phyloP scores from a whole-genome alignment of 2,888 invertebrate genomes.

The Acutogordius australiensis region DNA sequence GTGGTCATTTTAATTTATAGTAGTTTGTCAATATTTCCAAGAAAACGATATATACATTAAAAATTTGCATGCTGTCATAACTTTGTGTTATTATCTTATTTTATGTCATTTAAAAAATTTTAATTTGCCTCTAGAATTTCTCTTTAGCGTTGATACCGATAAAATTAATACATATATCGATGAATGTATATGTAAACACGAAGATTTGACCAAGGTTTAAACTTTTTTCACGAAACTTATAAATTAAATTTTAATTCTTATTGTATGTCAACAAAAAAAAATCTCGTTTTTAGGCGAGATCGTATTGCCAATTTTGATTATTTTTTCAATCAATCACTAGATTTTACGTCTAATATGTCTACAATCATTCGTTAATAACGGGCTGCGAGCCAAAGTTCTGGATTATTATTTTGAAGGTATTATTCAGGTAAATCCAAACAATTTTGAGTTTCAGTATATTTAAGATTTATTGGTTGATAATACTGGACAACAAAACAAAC shows the following conservation, averaged over 20 bases:
- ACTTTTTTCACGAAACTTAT: constrained; percentile 1
- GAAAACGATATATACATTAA: no score
- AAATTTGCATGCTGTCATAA: no score
- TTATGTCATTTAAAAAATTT: no score
- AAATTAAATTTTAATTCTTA: background rate
- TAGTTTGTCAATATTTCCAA: no score
- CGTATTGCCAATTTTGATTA: background rate
- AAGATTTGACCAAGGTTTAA: constrained; percentile 39
- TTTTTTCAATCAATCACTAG: constrained; percentile 18
- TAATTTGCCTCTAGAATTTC: constrained; percentile 34
- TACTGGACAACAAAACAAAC: no score
- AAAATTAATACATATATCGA: constrained; percentile 60
- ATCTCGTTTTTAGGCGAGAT: no score
- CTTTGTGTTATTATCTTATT: no score
- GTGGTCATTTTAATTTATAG: no score
- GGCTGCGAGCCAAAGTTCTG: constrained; percentile 57
- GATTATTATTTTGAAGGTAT: constrained; percentile 44
- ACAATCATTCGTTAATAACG: constrained; percentile 66
- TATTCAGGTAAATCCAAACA: constrained; percentile 25
- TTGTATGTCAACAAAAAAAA: constrained; percentile 15
- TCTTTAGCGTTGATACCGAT: constrained; percentile 65
- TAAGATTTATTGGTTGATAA: no score
- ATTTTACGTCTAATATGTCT: constrained; percentile 60
- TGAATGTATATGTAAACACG: constrained; percentile 55
- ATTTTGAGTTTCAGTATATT: background rate